Evolutionary conservation across 2,888 invertebrate species (phyloP), one percentile per base, ranked within the genome.

Genomic region (Petrolisthes manimaculis): DNA sequence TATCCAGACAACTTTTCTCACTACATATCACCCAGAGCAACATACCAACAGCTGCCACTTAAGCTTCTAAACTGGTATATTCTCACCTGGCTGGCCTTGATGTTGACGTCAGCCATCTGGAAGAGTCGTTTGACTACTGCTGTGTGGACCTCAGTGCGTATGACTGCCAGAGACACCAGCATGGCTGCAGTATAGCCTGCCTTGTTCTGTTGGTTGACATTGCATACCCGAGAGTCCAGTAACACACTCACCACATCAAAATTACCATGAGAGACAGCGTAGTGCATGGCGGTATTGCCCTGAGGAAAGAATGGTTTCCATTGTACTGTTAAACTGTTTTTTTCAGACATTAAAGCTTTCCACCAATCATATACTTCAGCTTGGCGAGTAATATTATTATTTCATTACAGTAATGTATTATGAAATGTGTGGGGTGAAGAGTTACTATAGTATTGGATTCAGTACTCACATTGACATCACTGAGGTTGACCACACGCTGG

Each of bases 211-310:
- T 95, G 95, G 93, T 97, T 96, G 91, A 97, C 96, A 93, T 97
- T 96, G 93, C 96, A 96, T 90, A 96, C 96, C 94, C 97, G 97
- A 4, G 97, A 97, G 93, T 98, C 97, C 90, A 98, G 93, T 91
- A 98, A 93, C 91, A 97, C 95, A 83, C 96, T 96, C 82, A 97
- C 97, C 69, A 97, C 96, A 92, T 97, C 97, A 92, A 97, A 97
- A 93, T 97, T 97, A 82, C 97, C 96, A 93, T 97, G 97, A 0
- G 97, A 97, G 56, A 98, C 97, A 4, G 97, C 96, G 93, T 98
- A 98, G 93, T 98, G 98, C 95, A 98, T 96, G 4, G 97, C 97
- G 14, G 97, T 97, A 93, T 98, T 98, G 53, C 97, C 97, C 96
- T 96, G 92, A 54, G n/a, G 83, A 85, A 21, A 37, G 37, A 37